Percentiles rank a stretch among this genome's conserved stretches.
These are phyloP conservation scores for Lontra canadensis DNA, from an alignment of 2,113 vertebrate genomes.

Conservation along the genomic window DNA sequence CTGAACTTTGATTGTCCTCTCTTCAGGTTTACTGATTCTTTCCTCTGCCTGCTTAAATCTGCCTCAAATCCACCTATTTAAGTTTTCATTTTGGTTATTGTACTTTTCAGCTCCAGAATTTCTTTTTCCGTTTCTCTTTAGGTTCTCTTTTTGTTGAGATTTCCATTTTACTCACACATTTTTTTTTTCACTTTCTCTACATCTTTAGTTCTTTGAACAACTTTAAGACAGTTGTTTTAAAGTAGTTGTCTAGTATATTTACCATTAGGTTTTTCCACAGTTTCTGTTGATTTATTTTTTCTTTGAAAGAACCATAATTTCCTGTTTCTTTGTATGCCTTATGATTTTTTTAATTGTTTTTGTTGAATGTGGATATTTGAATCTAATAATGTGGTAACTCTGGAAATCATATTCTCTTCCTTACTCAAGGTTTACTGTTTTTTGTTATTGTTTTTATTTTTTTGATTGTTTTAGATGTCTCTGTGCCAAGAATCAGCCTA, in stretches of 20 bases:
- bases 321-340: not conserved
- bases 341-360: not conserved
- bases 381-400: not conserved
- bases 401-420: not conserved
- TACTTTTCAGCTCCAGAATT: not conserved
- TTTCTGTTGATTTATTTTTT: not conserved
- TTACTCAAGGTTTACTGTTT: not conserved
- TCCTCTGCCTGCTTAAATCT: not conserved
- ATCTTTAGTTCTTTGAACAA: not conserved
- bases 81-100: not conserved
- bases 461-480: not conserved
- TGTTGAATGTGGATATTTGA: not conserved
- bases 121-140: not conserved
- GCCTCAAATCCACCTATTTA: not conserved
- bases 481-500: not conserved
- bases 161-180: not conserved
- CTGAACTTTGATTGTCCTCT: not conserved
- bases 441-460: not conserved
- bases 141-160: not conserved
- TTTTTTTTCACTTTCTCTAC: not conserved
- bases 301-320: not conserved
- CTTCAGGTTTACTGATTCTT: not conserved
- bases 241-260: not conserved
- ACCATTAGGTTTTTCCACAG: not conserved
- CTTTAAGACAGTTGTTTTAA: not conserved